phyloP scores from a whole-genome alignment of 2,797 vertebrate species.

The Silurus aristotelis region DNA sequence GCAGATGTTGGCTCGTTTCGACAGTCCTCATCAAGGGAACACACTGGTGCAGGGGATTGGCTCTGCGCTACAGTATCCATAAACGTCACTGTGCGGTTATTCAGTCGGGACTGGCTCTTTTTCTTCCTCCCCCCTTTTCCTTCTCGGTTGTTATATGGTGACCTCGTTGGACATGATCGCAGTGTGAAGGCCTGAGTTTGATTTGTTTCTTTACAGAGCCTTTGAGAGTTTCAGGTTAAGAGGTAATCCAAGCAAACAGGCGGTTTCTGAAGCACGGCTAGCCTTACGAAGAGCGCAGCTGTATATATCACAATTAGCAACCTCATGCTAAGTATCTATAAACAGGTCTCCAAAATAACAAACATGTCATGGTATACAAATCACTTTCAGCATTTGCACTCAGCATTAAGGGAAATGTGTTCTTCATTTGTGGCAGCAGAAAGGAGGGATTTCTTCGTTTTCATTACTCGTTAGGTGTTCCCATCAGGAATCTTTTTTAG shows the following conservation, averaged over 20 bases:
- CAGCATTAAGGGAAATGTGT: slow-evolving; percentile 48
- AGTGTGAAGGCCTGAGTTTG: slow-evolving; percentile 50
- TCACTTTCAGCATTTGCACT: slow-evolving; percentile 45
- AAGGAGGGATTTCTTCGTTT: slow-evolving; percentile 22
- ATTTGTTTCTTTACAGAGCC: slow-evolving; percentile 53
- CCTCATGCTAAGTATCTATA: slow-evolving; percentile 52
- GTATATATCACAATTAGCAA: slow-evolving; percentile 57
- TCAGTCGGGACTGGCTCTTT: slow-evolving; percentile 7
- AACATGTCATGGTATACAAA: slow-evolving; percentile 52
- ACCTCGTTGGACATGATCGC: slow-evolving; percentile 45
- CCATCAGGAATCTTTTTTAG: background rate
- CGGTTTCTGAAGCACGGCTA: slow-evolving; percentile 44
- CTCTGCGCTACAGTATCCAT: slow-evolving; percentile 45
- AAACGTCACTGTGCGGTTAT: slow-evolving; percentile 46
- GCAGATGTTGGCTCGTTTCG: slow-evolving; percentile 54
- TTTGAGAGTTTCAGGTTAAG: slow-evolving; percentile 53
- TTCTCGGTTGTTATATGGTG: slow-evolving; percentile 42
- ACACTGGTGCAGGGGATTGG: slow-evolving; percentile 39
- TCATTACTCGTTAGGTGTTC: slow-evolving; percentile 21
- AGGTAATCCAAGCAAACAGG: slow-evolving; percentile 46
- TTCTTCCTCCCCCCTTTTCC: background rate
- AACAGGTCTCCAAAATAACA: slow-evolving; percentile 53
- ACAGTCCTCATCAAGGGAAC: slow-evolving; percentile 49
- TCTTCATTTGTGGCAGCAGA: slow-evolving; percentile 26
- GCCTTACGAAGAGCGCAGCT: slow-evolving; percentile 35